phyloP scores from a whole-genome alignment of 2,797 vertebrate genomes.

The Nannoperca australis region DNA sequence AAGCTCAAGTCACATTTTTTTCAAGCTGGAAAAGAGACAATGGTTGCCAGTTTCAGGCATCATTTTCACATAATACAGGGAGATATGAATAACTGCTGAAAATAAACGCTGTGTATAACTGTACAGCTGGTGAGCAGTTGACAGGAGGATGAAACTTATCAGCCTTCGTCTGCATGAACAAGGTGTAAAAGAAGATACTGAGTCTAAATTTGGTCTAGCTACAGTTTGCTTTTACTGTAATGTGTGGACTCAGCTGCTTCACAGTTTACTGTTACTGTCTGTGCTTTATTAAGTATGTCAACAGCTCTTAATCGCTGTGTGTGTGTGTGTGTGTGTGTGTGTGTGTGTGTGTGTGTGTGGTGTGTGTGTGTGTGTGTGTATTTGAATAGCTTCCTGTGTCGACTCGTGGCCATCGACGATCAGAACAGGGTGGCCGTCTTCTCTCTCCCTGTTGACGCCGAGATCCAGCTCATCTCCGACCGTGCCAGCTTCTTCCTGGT shows the following conservation, averaged over 20 bases:
- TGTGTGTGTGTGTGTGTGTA: slow-evolving; percentile 66
- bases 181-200: neutral
- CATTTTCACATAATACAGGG: neutral
- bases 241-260: slow-evolving; percentile 50
- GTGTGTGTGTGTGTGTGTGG: slow-evolving; percentile 69
- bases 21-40: neutral
- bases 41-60: neutral
- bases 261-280: slow-evolving; percentile 31
- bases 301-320: slow-evolving; percentile 62
- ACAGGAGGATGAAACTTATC: neutral
- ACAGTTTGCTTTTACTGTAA: slow-evolving; percentile 2
- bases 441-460: slow-evolving; percentile 85
- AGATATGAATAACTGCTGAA: neutral
- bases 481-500: slow-evolving; percentile 92
- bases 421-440: slow-evolving; percentile 86
- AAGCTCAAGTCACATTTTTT: neutral
- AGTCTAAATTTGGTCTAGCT: slow-evolving; percentile 7
- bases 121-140: neutral
- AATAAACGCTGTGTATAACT: neutral
- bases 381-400: slow-evolving; percentile 91
- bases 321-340: slow-evolving; percentile 64
- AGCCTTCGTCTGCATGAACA: neutral
- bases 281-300: slow-evolving; percentile 10
- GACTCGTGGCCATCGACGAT: slow-evolving; percentile 86
- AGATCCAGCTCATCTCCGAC: slow-evolving; percentile 88